Evolutionary conservation across 2,797 vertebrate genomes (phyloP), one percentile per base, ranked within the genome.

Genomic region (Sebastes iracundus): DNA sequence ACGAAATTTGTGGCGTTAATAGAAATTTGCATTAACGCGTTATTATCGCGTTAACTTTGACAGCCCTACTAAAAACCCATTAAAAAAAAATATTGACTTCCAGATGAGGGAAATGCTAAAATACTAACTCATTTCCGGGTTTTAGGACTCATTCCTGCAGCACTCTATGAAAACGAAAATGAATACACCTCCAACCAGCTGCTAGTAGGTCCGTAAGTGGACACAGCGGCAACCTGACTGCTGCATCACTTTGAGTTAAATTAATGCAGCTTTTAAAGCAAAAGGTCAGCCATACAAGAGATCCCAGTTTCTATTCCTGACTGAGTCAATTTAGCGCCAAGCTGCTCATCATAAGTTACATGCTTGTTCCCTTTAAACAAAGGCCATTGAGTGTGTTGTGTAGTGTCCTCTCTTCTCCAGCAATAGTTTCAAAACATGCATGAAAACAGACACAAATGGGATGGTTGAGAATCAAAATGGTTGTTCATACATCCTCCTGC

Each of bases 301-400:
- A 82, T 88, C 85, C 63, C 59, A 77, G 65, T 79, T 83, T 77
- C 30, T 75, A 73, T 75, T 88, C 66, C 64, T 72, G 66, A 87
- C 79, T 32, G 67, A 82, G 67, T 83, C 73, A 60, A 79, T 1
- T 88, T 62, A 78, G 67, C 49, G 65, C 65, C 68, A 64, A 81
- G 66, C 79, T 73, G 84, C 74, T 89, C 63, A 81, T 82, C 81
- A 71, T 79, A 78, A 86, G 87, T 83, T 32, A 82, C 84, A 86
- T 55, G 80, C 86, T 87, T 88, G 86, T 91, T 94, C 92, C 88
- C 92, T 91, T 93, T 90, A 75, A 84, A 72, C 90, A 87, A 90
- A 23, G 85, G 81, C 87, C 80, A 86, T 79, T 30, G 63, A 84
- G 86, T 90, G 83, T 75, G 87, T 85, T 52, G 52, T 86, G 87